phyloP scores from a whole-genome alignment of 2,888 invertebrate species.

The Eustalomyia histrio region DNA sequence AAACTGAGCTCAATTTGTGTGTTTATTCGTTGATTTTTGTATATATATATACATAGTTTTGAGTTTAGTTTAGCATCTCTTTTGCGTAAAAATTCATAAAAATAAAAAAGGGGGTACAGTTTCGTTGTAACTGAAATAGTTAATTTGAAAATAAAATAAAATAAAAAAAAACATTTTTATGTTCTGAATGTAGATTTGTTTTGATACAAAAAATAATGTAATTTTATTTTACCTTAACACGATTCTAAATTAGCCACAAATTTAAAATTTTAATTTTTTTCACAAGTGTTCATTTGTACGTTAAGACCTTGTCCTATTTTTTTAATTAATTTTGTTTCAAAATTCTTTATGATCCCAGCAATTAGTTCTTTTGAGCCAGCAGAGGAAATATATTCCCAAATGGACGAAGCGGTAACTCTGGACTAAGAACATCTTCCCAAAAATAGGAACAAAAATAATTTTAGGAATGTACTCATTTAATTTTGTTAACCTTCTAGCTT shows the following conservation, averaged over 20 bases:
- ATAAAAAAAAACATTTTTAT: not conserved
- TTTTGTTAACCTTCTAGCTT: no score
- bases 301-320: slow-evolving; percentile 61
- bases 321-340: not conserved
- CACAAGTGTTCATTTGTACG: slow-evolving; percentile 59
- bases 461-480: no score
- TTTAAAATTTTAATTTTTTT: slow-evolving; percentile 2
- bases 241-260: not conserved
- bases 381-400: no score
- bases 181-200: not conserved
- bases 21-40: slow-evolving; percentile 45
- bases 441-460: no score
- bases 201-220: not conserved
- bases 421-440: no score
- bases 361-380: no score
- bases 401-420: no score
- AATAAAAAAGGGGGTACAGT: slow-evolving; percentile 73
- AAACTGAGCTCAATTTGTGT: slow-evolving; percentile 56
- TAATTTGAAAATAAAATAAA: slow-evolving; percentile 19
- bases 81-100: slow-evolving; percentile 61
- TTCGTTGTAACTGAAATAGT: slow-evolving; percentile 74
- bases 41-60: slow-evolving; percentile 36
- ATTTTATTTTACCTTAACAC: slow-evolving; percentile 36
- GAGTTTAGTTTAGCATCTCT: slow-evolving; percentile 58
- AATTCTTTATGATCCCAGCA: no score